Conservation (phyloP, 2,113 vertebrate genomes). For the Zootoca vivipara region DNA sequence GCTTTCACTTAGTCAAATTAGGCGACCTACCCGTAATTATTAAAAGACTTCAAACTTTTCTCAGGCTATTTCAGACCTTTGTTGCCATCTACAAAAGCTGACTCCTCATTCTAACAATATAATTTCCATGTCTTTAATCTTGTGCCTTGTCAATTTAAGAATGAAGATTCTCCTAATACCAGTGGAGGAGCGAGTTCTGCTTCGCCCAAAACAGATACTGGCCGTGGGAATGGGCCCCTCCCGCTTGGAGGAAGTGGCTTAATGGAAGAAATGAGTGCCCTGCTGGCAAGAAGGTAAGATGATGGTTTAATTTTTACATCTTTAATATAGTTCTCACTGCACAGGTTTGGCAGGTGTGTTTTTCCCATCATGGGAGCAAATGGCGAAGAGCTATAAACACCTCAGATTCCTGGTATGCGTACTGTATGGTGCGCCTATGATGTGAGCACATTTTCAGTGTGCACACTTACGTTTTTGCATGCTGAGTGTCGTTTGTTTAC, state of each 20-base stretch:
- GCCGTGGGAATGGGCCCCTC: conserved; percentile 91
- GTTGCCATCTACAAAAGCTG: not conserved
- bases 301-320: not conserved
- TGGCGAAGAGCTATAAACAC: not conserved
- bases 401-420: not conserved
- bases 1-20: not conserved
- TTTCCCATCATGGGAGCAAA: not conserved
- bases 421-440: no score
- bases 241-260: conserved; percentile 88
- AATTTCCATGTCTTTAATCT: conserved; percentile 29
- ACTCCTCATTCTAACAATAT: not conserved
- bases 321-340: not conserved
- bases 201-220: conserved; percentile 84
- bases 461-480: not conserved
- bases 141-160: conserved; percentile 74
- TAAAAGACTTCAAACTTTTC: not conserved
- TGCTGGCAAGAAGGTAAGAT: conserved; percentile 94
- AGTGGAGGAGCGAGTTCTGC: conserved; percentile 71
- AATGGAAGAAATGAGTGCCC: conserved; percentile 99
- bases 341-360: not conserved
- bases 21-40: not conserved
- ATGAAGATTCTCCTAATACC: conserved; percentile 82
- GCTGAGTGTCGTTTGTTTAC: not conserved
- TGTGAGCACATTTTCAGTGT: not conserved
- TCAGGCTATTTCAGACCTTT: not conserved